phyloP scores from a whole-genome alignment of 2,888 invertebrate genomes.

The Thysanoteuthis rhombus region DNA sequence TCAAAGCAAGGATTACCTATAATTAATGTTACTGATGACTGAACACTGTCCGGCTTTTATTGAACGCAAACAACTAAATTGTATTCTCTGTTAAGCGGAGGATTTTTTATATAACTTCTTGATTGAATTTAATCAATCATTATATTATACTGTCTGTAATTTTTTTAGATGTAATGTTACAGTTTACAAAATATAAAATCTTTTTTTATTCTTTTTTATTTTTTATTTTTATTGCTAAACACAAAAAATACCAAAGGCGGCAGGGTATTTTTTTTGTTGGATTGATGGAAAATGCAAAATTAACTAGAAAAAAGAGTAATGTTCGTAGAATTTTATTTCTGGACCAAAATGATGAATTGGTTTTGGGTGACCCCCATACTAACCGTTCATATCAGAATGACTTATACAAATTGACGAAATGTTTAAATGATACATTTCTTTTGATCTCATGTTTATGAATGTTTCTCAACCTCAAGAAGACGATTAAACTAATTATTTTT shows the following conservation, averaged over 20 bases:
- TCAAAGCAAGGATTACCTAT: background rate
- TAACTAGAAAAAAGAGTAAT: background rate
- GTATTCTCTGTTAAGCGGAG: background rate
- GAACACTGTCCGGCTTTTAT: background rate
- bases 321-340: background rate
- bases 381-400: background rate
- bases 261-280: background rate
- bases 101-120: background rate
- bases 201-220: background rate
- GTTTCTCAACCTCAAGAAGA: background rate
- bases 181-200: background rate
- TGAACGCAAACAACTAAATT: background rate
- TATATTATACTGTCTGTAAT: background rate
- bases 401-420: too few relatives aligned
- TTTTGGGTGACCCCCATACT: background rate
- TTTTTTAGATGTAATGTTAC: background rate
- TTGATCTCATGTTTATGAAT: too few relatives aligned
- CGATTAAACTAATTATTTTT: background rate
- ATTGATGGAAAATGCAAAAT: background rate
- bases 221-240: background rate
- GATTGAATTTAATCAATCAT: constrained; percentile 12
- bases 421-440: too few relatives aligned
- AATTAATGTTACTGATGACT: background rate
- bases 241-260: background rate
- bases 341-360: background rate